Percentiles rank a stretch among this genome's conserved stretches.
Evolutionary conservation across 2,888 invertebrate genomes (phyloP).

Genomic region (Chironomus tentans): DNA sequence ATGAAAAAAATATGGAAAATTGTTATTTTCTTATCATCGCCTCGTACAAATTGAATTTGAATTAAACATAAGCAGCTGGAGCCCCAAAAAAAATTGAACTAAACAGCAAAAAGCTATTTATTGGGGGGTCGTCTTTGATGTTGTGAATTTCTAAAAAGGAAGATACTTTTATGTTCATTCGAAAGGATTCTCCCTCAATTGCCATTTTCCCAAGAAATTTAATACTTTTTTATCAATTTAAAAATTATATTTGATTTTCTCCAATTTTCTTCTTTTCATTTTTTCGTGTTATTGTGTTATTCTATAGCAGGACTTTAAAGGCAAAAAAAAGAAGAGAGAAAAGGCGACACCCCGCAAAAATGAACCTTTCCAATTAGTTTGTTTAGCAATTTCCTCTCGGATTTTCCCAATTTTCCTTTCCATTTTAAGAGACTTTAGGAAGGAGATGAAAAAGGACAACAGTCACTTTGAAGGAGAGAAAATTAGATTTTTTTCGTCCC

Average conservation of each 20-base stretch:
- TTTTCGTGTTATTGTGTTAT: too few species aligned
- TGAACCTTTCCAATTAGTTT: constrained; percentile 21
- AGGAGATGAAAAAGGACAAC: neutral
- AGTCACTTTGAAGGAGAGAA: neutral
- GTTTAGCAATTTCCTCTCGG: constrained; percentile 10
- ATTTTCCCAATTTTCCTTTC: neutral
- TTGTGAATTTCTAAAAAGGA: too few species aligned
- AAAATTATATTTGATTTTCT: constrained; percentile 13
- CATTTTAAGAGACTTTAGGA: neutral
- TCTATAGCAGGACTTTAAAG: too few species aligned
- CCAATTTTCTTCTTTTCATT: too few species aligned
- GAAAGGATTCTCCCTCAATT: neutral
- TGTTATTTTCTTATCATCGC: constrained; percentile 21
- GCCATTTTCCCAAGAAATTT: neutral
- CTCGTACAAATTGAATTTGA: constrained; percentile 21
- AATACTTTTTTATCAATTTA: neutral
- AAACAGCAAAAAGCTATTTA: too few species aligned
- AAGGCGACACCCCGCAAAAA: neutral
- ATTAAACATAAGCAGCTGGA: constrained; percentile 21
- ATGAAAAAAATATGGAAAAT: neutral
- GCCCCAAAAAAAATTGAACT: neutral
- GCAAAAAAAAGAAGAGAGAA: neutral
- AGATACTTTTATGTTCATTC: too few species aligned
- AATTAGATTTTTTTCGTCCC: neutral
- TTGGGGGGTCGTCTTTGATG: too few species aligned